These are phyloP conservation scores for Lagodon rhomboides DNA, from an alignment of 2,797 vertebrate genomes.

Conservation along the genomic window DNA sequence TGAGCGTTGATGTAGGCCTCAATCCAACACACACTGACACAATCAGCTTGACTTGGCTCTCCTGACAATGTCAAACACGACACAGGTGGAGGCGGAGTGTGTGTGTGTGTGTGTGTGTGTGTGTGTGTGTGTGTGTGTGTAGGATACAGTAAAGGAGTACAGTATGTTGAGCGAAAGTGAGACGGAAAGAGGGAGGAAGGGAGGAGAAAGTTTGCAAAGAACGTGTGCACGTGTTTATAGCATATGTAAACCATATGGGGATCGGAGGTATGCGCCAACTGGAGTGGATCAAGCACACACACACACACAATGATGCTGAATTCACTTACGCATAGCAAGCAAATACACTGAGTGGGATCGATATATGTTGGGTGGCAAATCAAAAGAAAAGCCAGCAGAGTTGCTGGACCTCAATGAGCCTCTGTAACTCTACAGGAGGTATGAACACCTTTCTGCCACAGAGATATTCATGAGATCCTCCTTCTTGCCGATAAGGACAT, in stretches of 20 bases:
- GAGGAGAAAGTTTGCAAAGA: neutral
- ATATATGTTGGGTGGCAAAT: no score
- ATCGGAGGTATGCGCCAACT: neutral
- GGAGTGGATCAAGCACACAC: neutral
- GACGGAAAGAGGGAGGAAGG: neutral
- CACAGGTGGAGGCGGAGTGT: conserved; percentile 29
- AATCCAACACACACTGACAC: conserved; percentile 51
- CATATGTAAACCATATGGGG: conserved; percentile 26
- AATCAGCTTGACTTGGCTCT: conserved; percentile 47
- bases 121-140: neutral
- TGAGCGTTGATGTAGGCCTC: conserved; percentile 43
- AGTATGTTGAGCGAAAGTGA: neutral
- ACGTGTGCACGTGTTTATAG: neutral
- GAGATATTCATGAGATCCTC: no score
- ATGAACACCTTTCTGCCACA: no score
- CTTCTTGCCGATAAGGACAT: no score
- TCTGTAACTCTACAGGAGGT: no score
- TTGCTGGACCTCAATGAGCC: no score
- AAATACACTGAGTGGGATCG: neutral
- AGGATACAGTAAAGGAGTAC: neutral
- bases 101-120: conserved; percentile 6
- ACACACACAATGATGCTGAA: neutral
- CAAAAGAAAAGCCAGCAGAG: no score
- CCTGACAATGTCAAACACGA: conserved; percentile 46
- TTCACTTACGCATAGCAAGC: neutral